Percentiles rank a stretch among this genome's conserved stretches.
phyloP scores from a whole-genome alignment of 2,797 vertebrate genomes.

The Lycodopsis pacificus region DNA sequence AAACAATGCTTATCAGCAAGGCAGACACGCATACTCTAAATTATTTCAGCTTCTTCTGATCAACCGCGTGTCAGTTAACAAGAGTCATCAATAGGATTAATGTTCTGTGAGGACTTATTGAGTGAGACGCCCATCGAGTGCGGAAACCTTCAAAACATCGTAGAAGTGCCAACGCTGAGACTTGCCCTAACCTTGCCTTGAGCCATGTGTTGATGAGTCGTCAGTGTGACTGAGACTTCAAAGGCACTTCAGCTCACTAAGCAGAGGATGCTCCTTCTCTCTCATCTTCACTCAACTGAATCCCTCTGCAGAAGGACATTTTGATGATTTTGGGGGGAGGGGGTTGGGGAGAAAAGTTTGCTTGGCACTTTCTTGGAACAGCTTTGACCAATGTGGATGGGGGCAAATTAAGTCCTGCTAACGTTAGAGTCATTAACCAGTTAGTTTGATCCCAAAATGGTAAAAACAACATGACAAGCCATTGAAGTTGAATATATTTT shows the following conservation, averaged over 20 bases:
- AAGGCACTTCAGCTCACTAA: slow-evolving; percentile 73
- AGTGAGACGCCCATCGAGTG: slow-evolving; percentile 62
- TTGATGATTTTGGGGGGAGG: slow-evolving; percentile 45
- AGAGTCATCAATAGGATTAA: slow-evolving; percentile 60
- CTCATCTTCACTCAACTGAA: slow-evolving; percentile 72
- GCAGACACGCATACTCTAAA: slow-evolving; percentile 13
- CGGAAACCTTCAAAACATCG: slow-evolving; percentile 70
- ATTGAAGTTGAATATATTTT: slow-evolving; percentile 27
- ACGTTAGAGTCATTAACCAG: slow-evolving; percentile 48
- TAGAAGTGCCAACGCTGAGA: slow-evolving; percentile 73
- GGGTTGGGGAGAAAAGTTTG: slow-evolving; percentile 29
- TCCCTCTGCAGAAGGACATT: slow-evolving; percentile 69
- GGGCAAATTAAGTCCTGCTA: slow-evolving; percentile 29
- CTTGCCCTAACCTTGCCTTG: slow-evolving; percentile 77
- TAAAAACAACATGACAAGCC: slow-evolving; percentile 37
- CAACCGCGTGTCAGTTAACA: slow-evolving; percentile 59
- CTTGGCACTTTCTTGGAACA: slow-evolving; percentile 61
- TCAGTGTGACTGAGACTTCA: slow-evolving; percentile 80
- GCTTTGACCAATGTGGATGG: slow-evolving; percentile 48
- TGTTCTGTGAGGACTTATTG: slow-evolving; percentile 45
- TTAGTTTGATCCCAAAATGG: slow-evolving; percentile 47
- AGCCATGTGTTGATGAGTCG: slow-evolving; percentile 80
- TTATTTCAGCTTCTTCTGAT: slow-evolving; percentile 42
- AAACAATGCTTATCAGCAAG: slow-evolving; percentile 20
- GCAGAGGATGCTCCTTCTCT: slow-evolving; percentile 70